Percentiles rank a stretch among this genome's conserved stretches.
Conservation (phyloP, 2,888 invertebrate species). For the Zeuzera pyrina region DNA sequence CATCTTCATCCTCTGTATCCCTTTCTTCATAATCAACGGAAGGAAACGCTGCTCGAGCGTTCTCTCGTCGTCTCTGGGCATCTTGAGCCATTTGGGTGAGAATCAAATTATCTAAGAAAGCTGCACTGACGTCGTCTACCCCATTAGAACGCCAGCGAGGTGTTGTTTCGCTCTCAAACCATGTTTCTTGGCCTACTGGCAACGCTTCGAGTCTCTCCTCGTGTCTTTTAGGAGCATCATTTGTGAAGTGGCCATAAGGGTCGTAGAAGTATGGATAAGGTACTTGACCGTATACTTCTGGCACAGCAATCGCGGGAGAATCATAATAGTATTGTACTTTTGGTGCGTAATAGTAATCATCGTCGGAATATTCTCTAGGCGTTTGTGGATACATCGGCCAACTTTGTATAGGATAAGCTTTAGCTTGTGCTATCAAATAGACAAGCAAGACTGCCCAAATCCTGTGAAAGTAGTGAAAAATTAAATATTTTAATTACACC, state of each 20-base stretch:
- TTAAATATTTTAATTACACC: not conserved
- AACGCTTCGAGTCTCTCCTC: slow-evolving; percentile 74
- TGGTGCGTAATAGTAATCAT: slow-evolving; percentile 73
- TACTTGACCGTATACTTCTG: slow-evolving; percentile 52
- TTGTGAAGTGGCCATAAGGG: slow-evolving; percentile 65
- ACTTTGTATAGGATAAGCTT: slow-evolving; percentile 53
- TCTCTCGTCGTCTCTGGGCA: slow-evolving; percentile 62
- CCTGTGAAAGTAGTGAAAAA: slow-evolving; percentile 34
- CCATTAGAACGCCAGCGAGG: slow-evolving; percentile 57
- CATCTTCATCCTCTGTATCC: slow-evolving; percentile 76
- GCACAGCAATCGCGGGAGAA: slow-evolving; percentile 38
- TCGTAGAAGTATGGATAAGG: slow-evolving; percentile 61
- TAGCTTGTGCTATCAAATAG: slow-evolving; percentile 61
- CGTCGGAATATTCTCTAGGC: slow-evolving; percentile 64
- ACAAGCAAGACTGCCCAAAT: slow-evolving; percentile 51
- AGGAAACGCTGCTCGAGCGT: slow-evolving; percentile 56
- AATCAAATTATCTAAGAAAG: slow-evolving; percentile 78
- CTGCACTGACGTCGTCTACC: slow-evolving; percentile 72
- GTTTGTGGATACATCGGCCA: slow-evolving; percentile 68
- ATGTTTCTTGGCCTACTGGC: slow-evolving; percentile 78
- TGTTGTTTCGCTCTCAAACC: slow-evolving; percentile 72
- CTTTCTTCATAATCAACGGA: slow-evolving; percentile 52
- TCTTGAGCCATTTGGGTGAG: slow-evolving; percentile 77
- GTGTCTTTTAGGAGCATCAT: slow-evolving; percentile 75
- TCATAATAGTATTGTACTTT: slow-evolving; percentile 65